Base-by-base conservation (phyloP, 2,888 invertebrate genomes). In the Zaprionus obscuricornis region DNA sequence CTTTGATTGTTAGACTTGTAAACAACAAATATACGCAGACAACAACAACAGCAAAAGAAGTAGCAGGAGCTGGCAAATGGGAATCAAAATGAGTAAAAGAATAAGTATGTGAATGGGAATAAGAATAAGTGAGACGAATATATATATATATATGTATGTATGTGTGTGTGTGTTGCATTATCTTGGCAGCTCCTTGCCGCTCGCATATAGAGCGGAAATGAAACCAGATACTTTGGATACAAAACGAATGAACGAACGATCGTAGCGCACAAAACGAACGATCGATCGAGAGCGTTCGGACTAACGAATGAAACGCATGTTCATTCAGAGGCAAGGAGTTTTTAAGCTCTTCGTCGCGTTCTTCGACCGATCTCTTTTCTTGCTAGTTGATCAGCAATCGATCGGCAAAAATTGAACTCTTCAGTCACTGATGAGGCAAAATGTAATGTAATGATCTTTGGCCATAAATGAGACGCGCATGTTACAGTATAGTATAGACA, bases 141-240 rank as follows among this genome's bases (percentile, higher is more conserved):
- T 33, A 8, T 2, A 20, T 11, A 36, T 20, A 42, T 51, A 47
- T 13, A 33, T 43, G 29, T 27, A 14, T 22, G 22, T 22, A 7
- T 22, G 7, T 22, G 22, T 22, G 3, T 60, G 64, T 54, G 69
- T 47, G 54, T 64, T 74, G 74, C 64, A 66, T 71, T 71, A 71
- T 71, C 83, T 79, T 68, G 55, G 66, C 77, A 85, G 85, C 83
- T 79, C 85, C 78, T 83, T 75, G 60, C 17, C 22, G 54, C 51
- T 66, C 46, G 55, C 51, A 74, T 72, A 57, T 68, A 77, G 87
- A 88, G 78, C 88, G 88, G 88, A 88, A 89, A 87, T 87, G 88
- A 88, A 88, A 88, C 88, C 87, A 89, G 88, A 88, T 88, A 88
- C 88, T 86, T 73, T 81, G 71, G n/a, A n/a, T n/a, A 73, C 69